phyloP scores from a whole-genome alignment of 35 echinoderm and acorn worm genomes.

The Apostichopus californicus region DNA sequence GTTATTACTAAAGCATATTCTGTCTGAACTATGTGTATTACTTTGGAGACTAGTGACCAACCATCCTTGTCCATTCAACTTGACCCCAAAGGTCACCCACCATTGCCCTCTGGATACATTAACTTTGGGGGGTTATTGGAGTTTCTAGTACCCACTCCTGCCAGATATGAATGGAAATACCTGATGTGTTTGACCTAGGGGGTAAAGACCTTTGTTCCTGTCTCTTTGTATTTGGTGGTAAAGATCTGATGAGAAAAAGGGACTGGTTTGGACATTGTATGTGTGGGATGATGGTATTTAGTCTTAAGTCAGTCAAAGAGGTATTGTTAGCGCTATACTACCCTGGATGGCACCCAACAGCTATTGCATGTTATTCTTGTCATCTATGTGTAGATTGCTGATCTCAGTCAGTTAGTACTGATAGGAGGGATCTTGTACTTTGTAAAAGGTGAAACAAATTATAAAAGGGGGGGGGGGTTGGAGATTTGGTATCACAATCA shows the following conservation, averaged over 20 bases:
- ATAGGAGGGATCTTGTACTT: too few species aligned
- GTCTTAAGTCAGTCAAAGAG: not conserved
- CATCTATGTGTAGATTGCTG: too few species aligned
- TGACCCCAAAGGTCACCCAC: not conserved
- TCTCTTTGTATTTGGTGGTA: not conserved
- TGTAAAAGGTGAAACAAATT: too few species aligned
- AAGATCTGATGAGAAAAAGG: not conserved
- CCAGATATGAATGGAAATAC: not conserved
- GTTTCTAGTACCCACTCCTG: not conserved
- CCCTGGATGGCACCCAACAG: not conserved
- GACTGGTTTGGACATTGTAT: not conserved
- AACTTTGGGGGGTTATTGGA: not conserved
- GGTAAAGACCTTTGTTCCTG: slow-evolving; percentile 29
- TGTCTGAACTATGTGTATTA: too few species aligned
- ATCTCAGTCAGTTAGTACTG: too few species aligned
- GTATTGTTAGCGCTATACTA: not conserved
- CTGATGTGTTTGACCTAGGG: slow-evolving; percentile 31
- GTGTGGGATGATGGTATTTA: not conserved
- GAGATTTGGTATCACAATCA: too few species aligned
- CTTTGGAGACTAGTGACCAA: not conserved
- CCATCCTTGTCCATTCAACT: not conserved
- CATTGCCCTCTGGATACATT: not conserved
- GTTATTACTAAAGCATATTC: too few species aligned
- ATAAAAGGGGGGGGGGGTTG: too few species aligned
- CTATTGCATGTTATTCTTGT: not conserved